Conservation (phyloP, 2,888 invertebrate genomes). For the Patella pellucida region DNA sequence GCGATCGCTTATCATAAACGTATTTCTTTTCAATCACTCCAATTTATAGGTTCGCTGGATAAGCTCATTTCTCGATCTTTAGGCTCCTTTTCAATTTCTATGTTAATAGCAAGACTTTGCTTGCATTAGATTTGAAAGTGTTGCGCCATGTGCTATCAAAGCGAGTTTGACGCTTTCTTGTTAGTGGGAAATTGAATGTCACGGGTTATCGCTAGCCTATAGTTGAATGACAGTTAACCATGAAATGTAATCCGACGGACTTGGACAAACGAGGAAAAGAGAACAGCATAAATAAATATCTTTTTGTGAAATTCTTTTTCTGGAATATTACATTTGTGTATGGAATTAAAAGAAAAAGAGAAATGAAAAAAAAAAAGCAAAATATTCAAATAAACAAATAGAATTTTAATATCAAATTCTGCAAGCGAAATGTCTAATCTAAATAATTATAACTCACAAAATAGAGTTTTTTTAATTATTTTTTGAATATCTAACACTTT, state of each 20-base stretch:
- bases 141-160: slow-evolving; percentile 33
- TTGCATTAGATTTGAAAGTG: slow-evolving; percentile 37
- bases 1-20: slow-evolving; percentile 11
- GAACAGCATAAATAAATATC: slow-evolving; percentile 6
- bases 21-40: slow-evolving; percentile 10
- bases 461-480: too few relatives aligned
- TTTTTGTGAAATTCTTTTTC: not conserved
- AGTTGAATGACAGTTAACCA: slow-evolving; percentile 9
- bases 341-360: too few relatives aligned
- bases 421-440: too few relatives aligned
- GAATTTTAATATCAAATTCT: too few relatives aligned
- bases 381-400: too few relatives aligned
- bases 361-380: too few relatives aligned
- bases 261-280: slow-evolving; percentile 2
- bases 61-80: slow-evolving; percentile 12
- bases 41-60: slow-evolving; percentile 12
- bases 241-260: slow-evolving; percentile 9
- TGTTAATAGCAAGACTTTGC: slow-evolving; percentile 37
- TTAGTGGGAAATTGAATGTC: slow-evolving; percentile 10
- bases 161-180: slow-evolving; percentile 12
- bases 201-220: not conserved
- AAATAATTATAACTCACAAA: too few relatives aligned
- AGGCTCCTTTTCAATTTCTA: slow-evolving; percentile 35
- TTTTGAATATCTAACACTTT: too few relatives aligned
- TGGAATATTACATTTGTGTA: too few relatives aligned